Percentiles rank a stretch among this genome's conserved stretches.
Conservation (phyloP, 2,113 vertebrate genomes). For the Sprattus sprattus region DNA sequence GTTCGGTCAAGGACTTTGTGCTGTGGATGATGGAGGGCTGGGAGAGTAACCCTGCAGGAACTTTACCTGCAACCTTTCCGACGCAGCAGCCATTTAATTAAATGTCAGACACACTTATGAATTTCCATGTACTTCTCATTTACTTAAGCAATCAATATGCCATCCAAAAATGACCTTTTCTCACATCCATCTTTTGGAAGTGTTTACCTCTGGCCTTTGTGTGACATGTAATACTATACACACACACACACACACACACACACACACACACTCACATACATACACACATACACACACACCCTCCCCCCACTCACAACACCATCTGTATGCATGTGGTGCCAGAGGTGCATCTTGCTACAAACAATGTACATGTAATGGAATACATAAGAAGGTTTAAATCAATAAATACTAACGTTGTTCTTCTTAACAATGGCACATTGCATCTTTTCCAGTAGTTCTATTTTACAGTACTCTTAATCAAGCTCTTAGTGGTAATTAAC, state of each 20-base stretch:
- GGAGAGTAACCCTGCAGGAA: not conserved
- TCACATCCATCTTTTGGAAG: not conserved
- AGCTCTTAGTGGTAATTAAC: no score
- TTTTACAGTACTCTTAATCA: no score
- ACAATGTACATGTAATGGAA: not conserved
- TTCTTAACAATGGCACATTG: not conserved
- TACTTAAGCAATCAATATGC: conserved; percentile 22
- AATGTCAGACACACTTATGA: conserved; percentile 28
- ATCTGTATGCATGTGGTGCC: not conserved
- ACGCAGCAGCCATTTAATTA: conserved; percentile 14
- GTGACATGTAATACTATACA: not conserved
- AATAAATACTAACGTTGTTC: not conserved
- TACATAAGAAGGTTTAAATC: not conserved
- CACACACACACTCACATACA: not conserved
- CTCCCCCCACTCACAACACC: not conserved
- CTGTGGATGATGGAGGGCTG: not conserved
- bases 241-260: conserved; percentile 2
- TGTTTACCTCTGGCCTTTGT: conserved; percentile 22
- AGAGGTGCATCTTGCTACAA: not conserved
- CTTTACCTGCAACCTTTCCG: conserved; percentile 19
- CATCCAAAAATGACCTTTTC: conserved; percentile 28
- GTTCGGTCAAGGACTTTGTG: not conserved
- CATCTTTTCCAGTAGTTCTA: no score
- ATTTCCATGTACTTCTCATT: conserved; percentile 21
- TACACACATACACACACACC: not conserved